phyloP scores from a whole-genome alignment of 1,140 invertebrate species.

The Ephestia elutella region DNA sequence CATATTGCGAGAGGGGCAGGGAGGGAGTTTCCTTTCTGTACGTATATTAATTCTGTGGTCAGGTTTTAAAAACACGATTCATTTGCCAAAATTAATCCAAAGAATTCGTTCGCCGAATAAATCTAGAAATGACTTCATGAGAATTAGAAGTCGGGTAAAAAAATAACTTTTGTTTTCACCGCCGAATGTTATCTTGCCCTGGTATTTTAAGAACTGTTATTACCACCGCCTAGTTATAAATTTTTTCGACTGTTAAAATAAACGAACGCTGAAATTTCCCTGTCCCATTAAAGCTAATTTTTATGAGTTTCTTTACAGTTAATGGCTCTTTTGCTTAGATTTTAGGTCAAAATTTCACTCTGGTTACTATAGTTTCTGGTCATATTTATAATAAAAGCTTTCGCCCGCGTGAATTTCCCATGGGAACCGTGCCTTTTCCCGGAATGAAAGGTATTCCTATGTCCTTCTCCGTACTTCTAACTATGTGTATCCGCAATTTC shows the following conservation, averaged over 20 bases:
- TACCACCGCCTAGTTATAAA: background rate
- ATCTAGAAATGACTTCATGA: background rate
- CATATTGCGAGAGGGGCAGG: too few relatives aligned
- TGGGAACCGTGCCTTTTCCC: too few relatives aligned
- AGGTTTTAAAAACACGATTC: background rate
- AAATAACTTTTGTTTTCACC: background rate
- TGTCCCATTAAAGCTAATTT: background rate
- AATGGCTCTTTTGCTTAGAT: too few relatives aligned
- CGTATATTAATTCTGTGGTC: too few relatives aligned
- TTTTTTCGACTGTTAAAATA: background rate
- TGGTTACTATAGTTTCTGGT: too few relatives aligned
- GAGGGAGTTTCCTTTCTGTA: too few relatives aligned
- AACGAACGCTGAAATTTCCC: background rate
- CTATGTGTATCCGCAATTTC: too few relatives aligned
- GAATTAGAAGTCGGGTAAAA: background rate
- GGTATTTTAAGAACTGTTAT: constrained; percentile 1
- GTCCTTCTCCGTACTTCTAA: too few relatives aligned
- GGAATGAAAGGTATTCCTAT: too few relatives aligned
- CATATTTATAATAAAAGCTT: too few relatives aligned
- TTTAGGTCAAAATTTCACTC: too few relatives aligned
- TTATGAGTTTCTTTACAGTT: background rate
- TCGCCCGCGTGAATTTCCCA: too few relatives aligned
- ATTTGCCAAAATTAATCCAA: background rate
- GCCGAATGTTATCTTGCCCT: background rate
- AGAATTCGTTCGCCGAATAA: background rate